Evolutionary conservation across 2,797 vertebrate species (phyloP), one percentile per base, ranked within the genome.

Genomic region (Oreochromis grahami): DNA sequence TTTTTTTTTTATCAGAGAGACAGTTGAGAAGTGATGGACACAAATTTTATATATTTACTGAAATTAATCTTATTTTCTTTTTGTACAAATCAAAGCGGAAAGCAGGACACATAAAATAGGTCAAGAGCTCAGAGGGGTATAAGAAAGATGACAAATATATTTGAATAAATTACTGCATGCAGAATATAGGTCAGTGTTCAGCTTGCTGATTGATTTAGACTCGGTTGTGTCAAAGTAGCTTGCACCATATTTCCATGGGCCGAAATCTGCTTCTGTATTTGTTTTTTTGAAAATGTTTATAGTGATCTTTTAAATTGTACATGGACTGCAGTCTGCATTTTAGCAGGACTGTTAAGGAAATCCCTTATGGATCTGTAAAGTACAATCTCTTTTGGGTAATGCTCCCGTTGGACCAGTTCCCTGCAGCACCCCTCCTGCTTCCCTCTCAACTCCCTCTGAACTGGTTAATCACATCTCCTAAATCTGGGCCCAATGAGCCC

Each of bases 391-490:
- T 84, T 84, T 77, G 87, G 89, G 86, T 84, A 91, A 84, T 83
- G 50, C 45, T 88, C 86, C 90, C 63, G 26, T 80, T 89, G 88
- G 89, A 88, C 81, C 50, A 7, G 78, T 53, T 93, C 84, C 86
- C 88, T 24, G 58, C 17, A 50, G 82, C 83, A 84, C 63, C 78
- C 87, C 76, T 87, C 74, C 53, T 88, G 80, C 77, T 58, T 86
- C 85, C 80, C 50, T 34, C 74, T 93, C 84, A 93, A 90, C 89
- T 91, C 88, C 77, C 81, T 88, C 84, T 92, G 91, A 94, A 93
- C 89, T 91, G 87, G 89, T 88, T 94, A 94, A 94, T 94, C 91
- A 92, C 92, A 88, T 91, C 88, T 92, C 82, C 87, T 86, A 89
- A 92, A 91, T 89, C 88, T 24, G 14, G 82, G 80, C 87, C 90